Base-by-base conservation (phyloP, 2,888 invertebrate species). In the Drosophila mercatorum region DNA sequence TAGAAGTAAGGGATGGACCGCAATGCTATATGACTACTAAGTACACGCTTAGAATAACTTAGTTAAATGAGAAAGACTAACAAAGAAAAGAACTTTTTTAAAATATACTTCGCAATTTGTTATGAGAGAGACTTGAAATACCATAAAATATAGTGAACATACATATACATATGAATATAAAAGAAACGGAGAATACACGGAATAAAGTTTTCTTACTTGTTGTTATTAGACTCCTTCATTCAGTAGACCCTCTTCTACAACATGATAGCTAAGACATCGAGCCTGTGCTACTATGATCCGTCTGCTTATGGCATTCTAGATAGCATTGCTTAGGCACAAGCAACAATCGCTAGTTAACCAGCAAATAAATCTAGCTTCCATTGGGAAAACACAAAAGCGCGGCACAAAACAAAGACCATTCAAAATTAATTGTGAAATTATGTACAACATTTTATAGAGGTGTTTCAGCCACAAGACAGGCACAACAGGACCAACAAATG, bases 401-500 rank as follows among this genome's bases (percentile, higher is more conserved):
- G 55, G 55, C 47, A 53, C 60, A 59, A 31, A 52, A 40, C 57
- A 46, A 58, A 55, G 22, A 43, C 40, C 66, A 73, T 73, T 77
- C 63, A 73, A 73, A 77, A 67, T 73, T 69, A 77, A 77, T 77
- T 78, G 69, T 68, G 56, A 58, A 59, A 64, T 69, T 73, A 64
- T 64, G 44, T 64, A 65, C 64, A 57, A 72, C 73, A 66, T 63
- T 86, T 78, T 76, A 72, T 78, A 68, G 69, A 81, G 86, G 72
- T 78, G 80, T 70, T 68, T 52, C 47, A 36, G 44, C 60, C 44
- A 12, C 57, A 51, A 51, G 44, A 44, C 62, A 57, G 38, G 41
- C 49, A 41, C 43, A 43, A 55, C 43, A 38, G 40, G 28, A 11
- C n/a, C 28, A 55, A 64, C 67, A 75, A 78, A 80, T 78, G 80